Conservation (phyloP, 2,113 vertebrate genomes). For the Tenrec ecaudatus region DNA sequence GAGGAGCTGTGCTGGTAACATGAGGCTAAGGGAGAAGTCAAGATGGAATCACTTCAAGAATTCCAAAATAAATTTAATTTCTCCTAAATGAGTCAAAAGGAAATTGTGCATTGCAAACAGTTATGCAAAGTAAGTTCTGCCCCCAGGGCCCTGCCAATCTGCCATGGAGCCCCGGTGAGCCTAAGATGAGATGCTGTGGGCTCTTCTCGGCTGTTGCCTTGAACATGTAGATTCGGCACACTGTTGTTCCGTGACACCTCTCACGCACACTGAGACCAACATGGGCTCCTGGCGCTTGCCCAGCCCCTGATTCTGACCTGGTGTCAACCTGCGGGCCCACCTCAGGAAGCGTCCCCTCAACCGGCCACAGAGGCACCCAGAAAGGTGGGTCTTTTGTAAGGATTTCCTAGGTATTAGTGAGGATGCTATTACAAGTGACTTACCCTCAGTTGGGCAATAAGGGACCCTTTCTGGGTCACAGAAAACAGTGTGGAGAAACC, state of each 20-base stretch:
- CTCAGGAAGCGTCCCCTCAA: not conserved
- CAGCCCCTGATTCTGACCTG: constrained; percentile 47
- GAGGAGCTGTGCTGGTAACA: not conserved
- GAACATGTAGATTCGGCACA: constrained; percentile 21
- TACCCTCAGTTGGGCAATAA: constrained; percentile 47
- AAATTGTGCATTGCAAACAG: constrained; percentile 72
- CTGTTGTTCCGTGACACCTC: constrained; percentile 28
- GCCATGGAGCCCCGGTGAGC: not conserved
- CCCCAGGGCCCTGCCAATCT: constrained; percentile 61
- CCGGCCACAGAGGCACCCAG: not conserved
- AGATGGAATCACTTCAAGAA: constrained; percentile 34
- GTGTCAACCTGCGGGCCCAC: not conserved
- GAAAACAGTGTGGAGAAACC: not conserved
- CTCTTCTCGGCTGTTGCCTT: constrained; percentile 35
- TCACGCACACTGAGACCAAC: not conserved
- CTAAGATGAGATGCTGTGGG: constrained; percentile 37
- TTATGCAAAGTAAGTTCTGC: constrained; percentile 64
- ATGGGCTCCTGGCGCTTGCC: constrained; percentile 37
- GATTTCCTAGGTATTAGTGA: not conserved
- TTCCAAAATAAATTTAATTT: constrained; percentile 73
- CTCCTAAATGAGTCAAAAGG: constrained; percentile 66
- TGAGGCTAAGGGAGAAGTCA: constrained; percentile 34
- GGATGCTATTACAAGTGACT: constrained; percentile 54
- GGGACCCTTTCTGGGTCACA: constrained; percentile 49
- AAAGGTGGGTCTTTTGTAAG: not conserved